Evolutionary conservation across 2,113 vertebrate species (phyloP), one percentile per base, ranked within the genome.

Genomic region (Prolemur simus): DNA sequence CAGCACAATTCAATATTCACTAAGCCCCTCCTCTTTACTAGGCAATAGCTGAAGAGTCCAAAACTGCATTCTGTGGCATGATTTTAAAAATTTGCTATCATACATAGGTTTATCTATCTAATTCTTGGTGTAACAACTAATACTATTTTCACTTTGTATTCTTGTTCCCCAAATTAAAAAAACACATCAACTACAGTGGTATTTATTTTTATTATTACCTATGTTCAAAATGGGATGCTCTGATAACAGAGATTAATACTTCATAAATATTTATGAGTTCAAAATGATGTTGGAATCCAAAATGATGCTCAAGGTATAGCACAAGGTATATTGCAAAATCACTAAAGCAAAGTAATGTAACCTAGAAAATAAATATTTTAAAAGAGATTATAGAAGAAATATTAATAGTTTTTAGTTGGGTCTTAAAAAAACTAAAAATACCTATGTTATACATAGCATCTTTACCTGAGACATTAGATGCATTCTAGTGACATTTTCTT

Each of bases 401-500:
- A 80, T 9, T 49, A 83, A 63, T n/a, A n/a, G 20, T 49, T 93
- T 73, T 87, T 47, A 76, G 77, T 0, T 84, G 37, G 11, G 66
- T 1, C 45, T 97, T 97, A 66, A 83, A 66, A 82, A 92, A 87
- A 27, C 42, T 66, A 66, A 91, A 87, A 89, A 47, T 29, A 81
- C 0, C 18, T 81, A 49, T 37, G 15, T 52, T n/a, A 73, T 25
- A 85, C 3, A 90, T 1, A 54, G 56, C 25, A 76, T 63, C 25
- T 76, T 80, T 66, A 90, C 47, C 37, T 68, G 21, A 90, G 63
- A 12, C 78, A 83, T 54, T 90, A 83, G 56, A 37, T 66, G 20
- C n/a, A 84, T 68, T 80, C 54, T 74, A 90, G 47, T 60, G 54
- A 83, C 25, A 74, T 76, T 92, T 92, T 58, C 64, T 78, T 92